Base-by-base conservation (phyloP, 2,888 invertebrate genomes). In the Argynnis bischoffii region DNA sequence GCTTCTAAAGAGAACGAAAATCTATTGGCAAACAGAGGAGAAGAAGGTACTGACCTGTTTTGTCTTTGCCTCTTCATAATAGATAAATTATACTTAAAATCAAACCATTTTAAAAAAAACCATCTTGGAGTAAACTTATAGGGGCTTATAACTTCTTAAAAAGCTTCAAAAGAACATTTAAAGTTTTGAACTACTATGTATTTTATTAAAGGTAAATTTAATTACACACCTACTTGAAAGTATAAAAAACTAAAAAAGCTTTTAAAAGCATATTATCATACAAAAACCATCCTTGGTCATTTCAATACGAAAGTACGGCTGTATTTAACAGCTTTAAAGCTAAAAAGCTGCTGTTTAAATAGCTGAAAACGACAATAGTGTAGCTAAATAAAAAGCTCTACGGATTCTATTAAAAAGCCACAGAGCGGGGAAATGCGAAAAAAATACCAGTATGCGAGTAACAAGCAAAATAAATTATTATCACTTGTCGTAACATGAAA, bases 401-500 rank as follows among this genome's bases (percentile, higher is more conserved):
- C 61, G 21, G 53, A 55, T 64, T 64, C 55, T 26, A 69, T 56
- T 64, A 35, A 46, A 56, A 64, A 48, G 53, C 54, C 55, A 48
- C 50, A 67, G 31, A 61, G 46, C 48, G 47, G 14, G 73, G 75
- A 78, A 75, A 78, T 73, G 57, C 55, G 67, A 61, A 74, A 76
- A 69, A 77, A 59, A 64, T 31, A 59, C 50, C 50, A 16, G 60
- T 46, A 54, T 35, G 55, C 15, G 77, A 79, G 78, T 82, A 79
- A 87, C 61, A 67, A 57, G 82, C 80, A 80, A 82, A 85, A 88
- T 88, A 88, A 87, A 88, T 89, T 86, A 87, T 88, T 84, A 85
- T 87, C 87, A 85, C 88, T 85, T 89, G 87, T 87, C 87, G 85
- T 83, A 84, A 81, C 86, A 85, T 85, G 81, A 80, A 81, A 86